Conservation (phyloP, 2,113 vertebrate species). For the Strix uralensis region DNA sequence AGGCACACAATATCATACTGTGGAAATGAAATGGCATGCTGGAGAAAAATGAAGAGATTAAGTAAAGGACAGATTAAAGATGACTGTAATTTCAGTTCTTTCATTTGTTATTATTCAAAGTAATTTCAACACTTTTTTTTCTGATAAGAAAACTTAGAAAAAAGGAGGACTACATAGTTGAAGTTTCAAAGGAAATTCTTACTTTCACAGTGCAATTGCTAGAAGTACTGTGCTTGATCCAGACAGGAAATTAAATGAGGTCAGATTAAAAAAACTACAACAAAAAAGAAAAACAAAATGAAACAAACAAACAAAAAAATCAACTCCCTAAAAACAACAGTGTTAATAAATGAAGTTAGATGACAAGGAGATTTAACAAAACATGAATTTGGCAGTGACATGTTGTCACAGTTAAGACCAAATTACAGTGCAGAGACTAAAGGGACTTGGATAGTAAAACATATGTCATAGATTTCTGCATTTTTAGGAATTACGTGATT, state of each 20-base stretch:
- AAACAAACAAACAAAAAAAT: neutral
- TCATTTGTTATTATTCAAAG: neutral
- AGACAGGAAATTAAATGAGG: neutral
- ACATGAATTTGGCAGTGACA: neutral
- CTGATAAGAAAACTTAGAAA: neutral
- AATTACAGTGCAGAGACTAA: neutral
- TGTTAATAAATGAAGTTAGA: neutral
- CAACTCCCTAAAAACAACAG: accelerated
- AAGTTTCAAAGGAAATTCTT: neutral
- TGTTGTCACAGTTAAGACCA: neutral
- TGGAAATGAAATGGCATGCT: neutral
- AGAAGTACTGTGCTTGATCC: neutral
- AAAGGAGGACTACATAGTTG: neutral
- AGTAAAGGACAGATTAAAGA: neutral
- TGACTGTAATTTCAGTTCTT: neutral
- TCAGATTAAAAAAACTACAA: neutral
- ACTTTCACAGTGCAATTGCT: neutral
- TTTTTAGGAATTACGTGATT: neutral
- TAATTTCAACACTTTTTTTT: neutral
- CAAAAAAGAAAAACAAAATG: neutral
- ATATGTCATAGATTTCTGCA: neutral
- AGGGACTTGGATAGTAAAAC: neutral
- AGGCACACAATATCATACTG: neutral
- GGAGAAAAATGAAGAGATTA: neutral
- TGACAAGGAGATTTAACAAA: neutral